These are phyloP conservation scores for Galendromus occidentalis DNA, from an alignment of 1,140 invertebrate species.

Conservation along the genomic window DNA sequence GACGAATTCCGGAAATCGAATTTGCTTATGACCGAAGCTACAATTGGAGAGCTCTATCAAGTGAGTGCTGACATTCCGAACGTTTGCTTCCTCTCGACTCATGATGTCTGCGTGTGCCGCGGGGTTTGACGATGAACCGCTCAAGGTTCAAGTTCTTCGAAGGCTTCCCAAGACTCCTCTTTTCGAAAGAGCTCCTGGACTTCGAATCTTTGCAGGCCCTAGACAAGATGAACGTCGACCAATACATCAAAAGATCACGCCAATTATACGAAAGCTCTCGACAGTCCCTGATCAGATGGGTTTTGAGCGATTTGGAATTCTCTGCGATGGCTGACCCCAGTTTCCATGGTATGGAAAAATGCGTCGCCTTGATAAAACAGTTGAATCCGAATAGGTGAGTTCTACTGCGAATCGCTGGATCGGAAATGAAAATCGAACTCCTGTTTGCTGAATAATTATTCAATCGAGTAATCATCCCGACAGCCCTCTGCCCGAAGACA, in stretches of 20 bases:
- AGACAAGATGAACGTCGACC: slow-evolving; percentile 68
- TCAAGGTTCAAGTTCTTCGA: too few relatives aligned
- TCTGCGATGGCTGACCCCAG: slow-evolving; percentile 65
- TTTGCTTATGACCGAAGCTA: slow-evolving; percentile 54
- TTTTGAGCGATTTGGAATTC: slow-evolving; percentile 52
- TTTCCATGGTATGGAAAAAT: slow-evolving; percentile 59
- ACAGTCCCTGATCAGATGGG: slow-evolving; percentile 47
- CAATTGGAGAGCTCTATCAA: slow-evolving; percentile 7
- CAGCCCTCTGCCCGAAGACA: slow-evolving; percentile 70
- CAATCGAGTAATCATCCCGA: not conserved
- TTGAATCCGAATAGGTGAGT: slow-evolving; percentile 51
- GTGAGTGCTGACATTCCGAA: slow-evolving; percentile 12
- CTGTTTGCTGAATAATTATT: too few relatives aligned
- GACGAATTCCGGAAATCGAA: slow-evolving; percentile 53
- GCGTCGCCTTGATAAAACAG: slow-evolving; percentile 41
- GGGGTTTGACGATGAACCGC: too few relatives aligned
- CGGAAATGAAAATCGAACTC: too few relatives aligned
- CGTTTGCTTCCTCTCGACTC: not conserved
- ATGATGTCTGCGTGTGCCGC: too few relatives aligned
- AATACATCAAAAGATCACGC: slow-evolving; percentile 73
- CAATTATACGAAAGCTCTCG: slow-evolving; percentile 53
- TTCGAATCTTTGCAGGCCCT: too few relatives aligned
- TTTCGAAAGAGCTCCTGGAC: too few relatives aligned
- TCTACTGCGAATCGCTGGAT: not conserved
- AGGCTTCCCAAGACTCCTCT: too few relatives aligned